Conservation (phyloP, 2,797 vertebrate species). For the Anguilla marmorata region DNA sequence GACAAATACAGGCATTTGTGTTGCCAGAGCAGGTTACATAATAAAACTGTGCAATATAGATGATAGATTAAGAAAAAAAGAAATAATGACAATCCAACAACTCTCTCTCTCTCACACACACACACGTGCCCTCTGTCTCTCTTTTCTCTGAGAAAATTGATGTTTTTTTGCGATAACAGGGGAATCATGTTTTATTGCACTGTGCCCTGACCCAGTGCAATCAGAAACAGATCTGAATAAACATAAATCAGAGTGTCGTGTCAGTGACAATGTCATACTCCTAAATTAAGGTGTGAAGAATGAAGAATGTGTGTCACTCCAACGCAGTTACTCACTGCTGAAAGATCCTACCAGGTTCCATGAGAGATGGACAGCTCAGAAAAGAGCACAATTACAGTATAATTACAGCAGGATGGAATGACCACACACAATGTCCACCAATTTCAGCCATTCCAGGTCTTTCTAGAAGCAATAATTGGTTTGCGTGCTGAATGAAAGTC, state of each 20-base stretch:
- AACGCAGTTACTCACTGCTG: neutral
- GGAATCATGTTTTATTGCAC: neutral
- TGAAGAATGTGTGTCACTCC: neutral
- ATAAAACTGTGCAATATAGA: too few relatives aligned
- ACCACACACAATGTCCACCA: neutral
- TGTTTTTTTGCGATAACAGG: neutral
- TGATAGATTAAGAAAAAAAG: too few relatives aligned
- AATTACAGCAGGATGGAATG: neutral
- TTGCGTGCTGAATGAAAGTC: neutral
- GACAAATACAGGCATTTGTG: too few relatives aligned
- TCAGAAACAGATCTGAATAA: neutral
- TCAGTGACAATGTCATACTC: neutral
- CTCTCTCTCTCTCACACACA: neutral
- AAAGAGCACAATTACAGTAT: neutral
- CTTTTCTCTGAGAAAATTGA: neutral
- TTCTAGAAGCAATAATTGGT: neutral
- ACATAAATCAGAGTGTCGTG: neutral
- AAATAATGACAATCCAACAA: too few relatives aligned
- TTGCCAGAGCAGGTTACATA: too few relatives aligned
- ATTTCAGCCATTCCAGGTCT: neutral
- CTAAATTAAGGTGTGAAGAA: neutral
- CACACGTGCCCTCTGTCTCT: too few relatives aligned
- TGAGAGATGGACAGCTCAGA: neutral
- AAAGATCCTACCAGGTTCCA: neutral
- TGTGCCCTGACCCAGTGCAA: neutral